Conservation (phyloP, 2,113 vertebrate species). For the Ciconia maguari region DNA sequence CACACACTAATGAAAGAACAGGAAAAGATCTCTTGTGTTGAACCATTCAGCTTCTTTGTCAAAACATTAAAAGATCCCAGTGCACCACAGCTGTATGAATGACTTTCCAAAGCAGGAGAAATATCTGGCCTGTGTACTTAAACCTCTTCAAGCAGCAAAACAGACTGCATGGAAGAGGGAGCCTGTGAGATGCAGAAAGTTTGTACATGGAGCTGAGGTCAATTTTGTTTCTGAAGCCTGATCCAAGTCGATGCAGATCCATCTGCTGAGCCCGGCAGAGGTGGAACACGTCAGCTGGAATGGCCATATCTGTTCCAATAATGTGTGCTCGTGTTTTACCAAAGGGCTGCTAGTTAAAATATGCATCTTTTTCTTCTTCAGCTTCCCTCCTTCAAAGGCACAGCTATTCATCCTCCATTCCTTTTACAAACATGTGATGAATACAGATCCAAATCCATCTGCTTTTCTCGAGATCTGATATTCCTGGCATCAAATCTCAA, state of each 20-base stretch:
- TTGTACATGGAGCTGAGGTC: not conserved
- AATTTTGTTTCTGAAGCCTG: not conserved
- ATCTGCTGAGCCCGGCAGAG: not conserved
- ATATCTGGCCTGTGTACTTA: not conserved
- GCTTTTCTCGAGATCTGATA: not conserved
- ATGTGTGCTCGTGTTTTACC: not conserved
- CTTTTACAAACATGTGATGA: slow-evolving; percentile 56
- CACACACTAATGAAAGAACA: not conserved
- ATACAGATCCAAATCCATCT: slow-evolving; percentile 28
- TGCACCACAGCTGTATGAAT: not conserved
- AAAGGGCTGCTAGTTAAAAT: slow-evolving; percentile 18
- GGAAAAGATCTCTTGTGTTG: not conserved
- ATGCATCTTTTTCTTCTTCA: not conserved
- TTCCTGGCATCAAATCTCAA: slow-evolving; percentile 39
- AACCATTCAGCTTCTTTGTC: not conserved
- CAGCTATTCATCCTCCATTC: slow-evolving; percentile 38
- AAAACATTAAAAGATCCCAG: not conserved
- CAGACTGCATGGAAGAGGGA: not conserved
- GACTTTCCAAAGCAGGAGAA: not conserved
- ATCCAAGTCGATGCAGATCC: not conserved
- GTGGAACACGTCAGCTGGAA: slow-evolving; percentile 3
- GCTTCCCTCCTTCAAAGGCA: slow-evolving; percentile 42
- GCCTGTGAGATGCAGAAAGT: not conserved
- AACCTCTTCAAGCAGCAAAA: not conserved
- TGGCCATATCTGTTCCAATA: not conserved